phyloP scores from a whole-genome alignment of 2,888 invertebrate genomes.

The Parnassius glacialis region DNA sequence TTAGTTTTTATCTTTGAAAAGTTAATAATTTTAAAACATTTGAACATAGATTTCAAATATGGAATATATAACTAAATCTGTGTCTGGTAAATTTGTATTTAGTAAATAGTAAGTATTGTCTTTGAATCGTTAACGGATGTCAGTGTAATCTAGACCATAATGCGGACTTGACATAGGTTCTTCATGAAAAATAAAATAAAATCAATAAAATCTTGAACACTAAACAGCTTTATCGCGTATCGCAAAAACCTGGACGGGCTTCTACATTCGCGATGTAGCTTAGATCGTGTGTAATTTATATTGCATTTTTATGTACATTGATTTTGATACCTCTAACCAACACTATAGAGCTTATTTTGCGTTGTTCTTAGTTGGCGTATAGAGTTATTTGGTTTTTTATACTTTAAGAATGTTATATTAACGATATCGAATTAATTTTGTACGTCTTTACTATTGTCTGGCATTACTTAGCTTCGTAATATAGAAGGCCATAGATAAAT shows the following conservation, averaged over 20 bases:
- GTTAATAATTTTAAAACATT: not conserved
- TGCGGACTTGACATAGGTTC: not conserved
- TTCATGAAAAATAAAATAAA: not conserved
- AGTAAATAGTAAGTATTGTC: too few species aligned
- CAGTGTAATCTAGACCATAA: not conserved
- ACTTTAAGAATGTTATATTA: slow-evolving; percentile 37
- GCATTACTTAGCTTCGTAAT: slow-evolving; percentile 19
- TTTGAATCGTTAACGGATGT: too few species aligned
- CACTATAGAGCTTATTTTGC: slow-evolving; percentile 26
- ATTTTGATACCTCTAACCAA: slow-evolving; percentile 1
- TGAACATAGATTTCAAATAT: too few species aligned
- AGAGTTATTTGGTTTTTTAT: slow-evolving; percentile 26
- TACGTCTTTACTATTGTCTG: slow-evolving; percentile 33
- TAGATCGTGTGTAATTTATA: slow-evolving; percentile 55
- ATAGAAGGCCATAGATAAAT: slow-evolving; percentile 13
- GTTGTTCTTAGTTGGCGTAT: slow-evolving; percentile 4
- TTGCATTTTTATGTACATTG: slow-evolving; percentile 29
- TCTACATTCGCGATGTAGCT: slow-evolving; percentile 54
- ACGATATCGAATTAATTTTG: slow-evolving; percentile 36
- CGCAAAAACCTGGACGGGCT: slow-evolving; percentile 56
- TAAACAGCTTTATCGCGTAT: slow-evolving; percentile 29
- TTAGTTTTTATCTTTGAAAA: not conserved
- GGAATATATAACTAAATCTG: too few species aligned
- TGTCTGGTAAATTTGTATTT: too few species aligned
- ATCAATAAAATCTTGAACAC: slow-evolving; percentile 22